Evolutionary conservation across 2,113 vertebrate genomes (phyloP).

Genomic region (Alethe castanea): DNA sequence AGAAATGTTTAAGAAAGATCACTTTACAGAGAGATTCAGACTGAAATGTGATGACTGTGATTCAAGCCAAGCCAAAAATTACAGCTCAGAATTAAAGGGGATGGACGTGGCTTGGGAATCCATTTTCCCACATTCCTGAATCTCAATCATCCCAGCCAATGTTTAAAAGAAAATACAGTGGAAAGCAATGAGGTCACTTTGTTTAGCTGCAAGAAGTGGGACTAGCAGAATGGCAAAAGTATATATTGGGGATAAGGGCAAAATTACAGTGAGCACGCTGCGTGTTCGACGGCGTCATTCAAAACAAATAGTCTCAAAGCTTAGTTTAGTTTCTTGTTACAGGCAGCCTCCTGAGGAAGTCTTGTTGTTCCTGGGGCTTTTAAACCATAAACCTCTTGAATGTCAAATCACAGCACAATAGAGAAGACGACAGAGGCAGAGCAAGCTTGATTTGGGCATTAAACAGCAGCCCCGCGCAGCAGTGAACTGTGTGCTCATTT

Average conservation of each 20-base stretch:
- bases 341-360: slow-evolving; percentile 28
- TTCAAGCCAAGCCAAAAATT: slow-evolving; percentile 85
- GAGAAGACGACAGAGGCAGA: neutral
- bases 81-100: slow-evolving; percentile 79
- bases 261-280: slow-evolving; percentile 18
- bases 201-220: slow-evolving; percentile 65
- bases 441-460: slow-evolving; percentile 22
- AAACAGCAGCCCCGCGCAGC: neutral
- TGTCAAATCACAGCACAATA: slow-evolving; percentile 26
- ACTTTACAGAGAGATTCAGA: slow-evolving; percentile 79
- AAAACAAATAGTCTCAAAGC: slow-evolving; percentile 21
- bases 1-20: slow-evolving; percentile 83
- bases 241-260: slow-evolving; percentile 45
- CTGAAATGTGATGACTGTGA: slow-evolving; percentile 80
- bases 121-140: slow-evolving; percentile 83
- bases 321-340: slow-evolving; percentile 26
- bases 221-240: slow-evolving; percentile 47
- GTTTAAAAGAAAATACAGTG: slow-evolving; percentile 75
- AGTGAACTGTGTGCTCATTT: neutral
- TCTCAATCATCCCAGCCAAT: slow-evolving; percentile 80
- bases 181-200: slow-evolving; percentile 83
- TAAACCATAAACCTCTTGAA: slow-evolving; percentile 44
- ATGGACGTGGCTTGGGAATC: slow-evolving; percentile 78
- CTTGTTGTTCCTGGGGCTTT: slow-evolving; percentile 33
- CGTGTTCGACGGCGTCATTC: neutral